Evolutionary conservation across 2,888 invertebrate genomes (phyloP).

Genomic region (Tigriopus californicus): DNA sequence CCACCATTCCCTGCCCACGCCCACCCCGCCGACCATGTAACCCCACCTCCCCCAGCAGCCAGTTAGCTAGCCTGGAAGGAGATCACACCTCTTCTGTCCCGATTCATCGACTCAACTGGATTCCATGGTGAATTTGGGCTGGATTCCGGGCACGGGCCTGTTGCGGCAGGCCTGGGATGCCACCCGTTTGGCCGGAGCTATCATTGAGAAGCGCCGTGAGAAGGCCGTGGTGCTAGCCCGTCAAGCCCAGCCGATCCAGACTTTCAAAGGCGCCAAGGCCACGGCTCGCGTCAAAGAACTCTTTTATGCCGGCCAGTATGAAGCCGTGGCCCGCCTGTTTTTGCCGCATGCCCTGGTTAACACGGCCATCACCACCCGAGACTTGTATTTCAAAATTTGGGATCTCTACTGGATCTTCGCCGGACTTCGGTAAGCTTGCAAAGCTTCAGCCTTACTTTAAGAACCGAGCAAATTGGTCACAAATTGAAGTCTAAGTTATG

Average conservation of each 20-base stretch:
- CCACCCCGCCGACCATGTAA: too few relatives aligned
- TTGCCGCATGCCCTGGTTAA: background rate
- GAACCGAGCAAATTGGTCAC: too few relatives aligned
- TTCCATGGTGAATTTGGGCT: background rate
- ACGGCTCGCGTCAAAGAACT: background rate
- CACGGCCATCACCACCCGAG: background rate
- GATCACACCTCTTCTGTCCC: too few relatives aligned
- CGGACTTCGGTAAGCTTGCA: background rate
- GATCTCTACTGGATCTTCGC: conserved; percentile 12
- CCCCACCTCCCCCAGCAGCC: too few relatives aligned
- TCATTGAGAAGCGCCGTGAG: background rate
- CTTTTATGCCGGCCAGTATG: background rate
- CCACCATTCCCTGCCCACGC: too few relatives aligned
- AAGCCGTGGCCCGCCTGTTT: background rate
- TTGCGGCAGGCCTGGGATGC: conserved; percentile 14
- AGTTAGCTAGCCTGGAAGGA: too few relatives aligned
- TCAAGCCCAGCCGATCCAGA: background rate
- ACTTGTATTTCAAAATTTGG: conserved; percentile 6
- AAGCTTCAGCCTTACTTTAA: too few relatives aligned
- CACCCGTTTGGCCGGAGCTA: conserved; percentile 8
- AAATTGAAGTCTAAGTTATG: too few relatives aligned
- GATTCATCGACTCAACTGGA: too few relatives aligned
- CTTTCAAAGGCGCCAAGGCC: conserved; percentile 1
- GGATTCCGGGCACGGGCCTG: background rate
- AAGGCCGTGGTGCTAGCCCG: background rate